phyloP scores from a whole-genome alignment of 2,797 vertebrate genomes.

The Onychomys torridus region DNA sequence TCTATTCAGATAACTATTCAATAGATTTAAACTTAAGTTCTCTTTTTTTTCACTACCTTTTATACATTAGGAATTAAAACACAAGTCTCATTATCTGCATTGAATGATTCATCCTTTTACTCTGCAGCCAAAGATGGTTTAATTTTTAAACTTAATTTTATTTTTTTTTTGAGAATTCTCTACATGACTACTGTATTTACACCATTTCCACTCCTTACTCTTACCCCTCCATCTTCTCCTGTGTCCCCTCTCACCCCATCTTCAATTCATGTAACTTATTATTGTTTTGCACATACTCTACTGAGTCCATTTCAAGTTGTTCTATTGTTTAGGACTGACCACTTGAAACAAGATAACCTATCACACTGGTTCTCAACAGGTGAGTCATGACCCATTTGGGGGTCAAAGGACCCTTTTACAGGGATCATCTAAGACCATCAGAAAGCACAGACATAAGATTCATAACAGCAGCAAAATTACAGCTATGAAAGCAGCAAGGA shows the following conservation, averaged over 20 bases:
- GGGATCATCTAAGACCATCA: neutral
- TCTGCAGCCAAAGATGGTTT: neutral
- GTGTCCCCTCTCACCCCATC: no score
- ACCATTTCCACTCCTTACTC: neutral
- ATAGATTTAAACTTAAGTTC: neutral
- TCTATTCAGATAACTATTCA: neutral
- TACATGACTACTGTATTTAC: neutral
- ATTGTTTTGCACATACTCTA: neutral
- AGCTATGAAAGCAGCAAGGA: neutral
- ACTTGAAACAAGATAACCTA: neutral
- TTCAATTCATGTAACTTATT: neutral
- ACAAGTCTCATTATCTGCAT: neutral
- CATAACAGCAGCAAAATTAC: neutral
- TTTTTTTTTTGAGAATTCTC: neutral
- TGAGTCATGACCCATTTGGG: no score
- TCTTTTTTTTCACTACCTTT: neutral
- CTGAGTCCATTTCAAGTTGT: neutral
- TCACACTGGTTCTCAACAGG: neutral
- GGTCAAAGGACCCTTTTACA: neutral
- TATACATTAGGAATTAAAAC: neutral
- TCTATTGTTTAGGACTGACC: neutral
- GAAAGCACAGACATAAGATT: neutral
- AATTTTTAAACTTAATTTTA: neutral
- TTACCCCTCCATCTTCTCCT: neutral
- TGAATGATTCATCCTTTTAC: slow-evolving; percentile 5